Evolutionary conservation across 2,113 vertebrate species (phyloP).

Genomic region (Spermophilus dauricus): DNA sequence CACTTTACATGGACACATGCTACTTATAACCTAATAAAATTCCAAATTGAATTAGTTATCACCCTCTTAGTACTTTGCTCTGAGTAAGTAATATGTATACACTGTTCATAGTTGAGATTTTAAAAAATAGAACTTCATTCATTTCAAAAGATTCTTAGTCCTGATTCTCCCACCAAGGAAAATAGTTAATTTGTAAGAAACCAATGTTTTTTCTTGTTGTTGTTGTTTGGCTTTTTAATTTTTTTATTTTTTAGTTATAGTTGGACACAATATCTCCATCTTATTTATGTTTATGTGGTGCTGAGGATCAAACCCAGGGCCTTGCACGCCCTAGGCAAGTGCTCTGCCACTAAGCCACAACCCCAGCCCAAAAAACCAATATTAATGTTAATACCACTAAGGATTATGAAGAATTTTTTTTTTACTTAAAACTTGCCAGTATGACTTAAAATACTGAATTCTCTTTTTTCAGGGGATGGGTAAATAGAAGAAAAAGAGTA

Average conservation of each 20-base stretch:
- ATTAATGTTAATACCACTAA: slow-evolving; percentile 42
- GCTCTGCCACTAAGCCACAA: too few species aligned
- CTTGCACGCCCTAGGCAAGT: too few species aligned
- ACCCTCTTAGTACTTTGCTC: neutral
- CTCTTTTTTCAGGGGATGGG: neutral
- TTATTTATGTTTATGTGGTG: too few species aligned
- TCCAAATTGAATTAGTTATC: slow-evolving; percentile 15
- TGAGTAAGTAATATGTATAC: slow-evolving; percentile 7
- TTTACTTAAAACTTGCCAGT: slow-evolving; percentile 28
- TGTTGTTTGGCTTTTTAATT: too few species aligned
- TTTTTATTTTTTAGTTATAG: too few species aligned
- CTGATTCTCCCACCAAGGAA: slow-evolving; percentile 21
- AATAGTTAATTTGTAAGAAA: slow-evolving; percentile 52
- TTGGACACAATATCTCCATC: too few species aligned
- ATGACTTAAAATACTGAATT: neutral
- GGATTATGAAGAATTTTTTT: slow-evolving; percentile 10
- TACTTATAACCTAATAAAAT: neutral
- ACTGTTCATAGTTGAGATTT: neutral
- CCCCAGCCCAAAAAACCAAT: slow-evolving; percentile 2
- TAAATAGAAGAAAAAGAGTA: neutral
- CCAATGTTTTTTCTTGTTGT: neutral
- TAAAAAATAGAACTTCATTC: neutral
- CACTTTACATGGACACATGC: neutral
- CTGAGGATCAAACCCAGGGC: too few species aligned
- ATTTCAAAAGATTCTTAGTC: slow-evolving; percentile 2